Evolutionary conservation across 2,113 vertebrate genomes (phyloP).

Genomic region (Rhinoderma darwinii): DNA sequence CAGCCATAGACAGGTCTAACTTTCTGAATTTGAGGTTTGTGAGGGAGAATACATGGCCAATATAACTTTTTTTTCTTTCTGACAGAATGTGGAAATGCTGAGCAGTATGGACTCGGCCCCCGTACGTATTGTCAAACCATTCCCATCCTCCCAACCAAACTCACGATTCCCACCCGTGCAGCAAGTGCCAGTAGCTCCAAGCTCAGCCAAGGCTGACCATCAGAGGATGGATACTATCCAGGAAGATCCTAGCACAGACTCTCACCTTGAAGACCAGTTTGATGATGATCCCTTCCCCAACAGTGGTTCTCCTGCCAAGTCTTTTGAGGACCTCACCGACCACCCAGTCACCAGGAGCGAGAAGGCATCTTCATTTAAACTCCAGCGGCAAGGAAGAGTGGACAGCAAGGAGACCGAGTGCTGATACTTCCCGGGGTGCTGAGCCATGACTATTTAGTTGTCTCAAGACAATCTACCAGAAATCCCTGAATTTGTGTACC

Average conservation of each 20-base stretch:
- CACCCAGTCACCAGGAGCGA: conserved; percentile 76
- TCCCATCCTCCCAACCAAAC: conserved; percentile 69
- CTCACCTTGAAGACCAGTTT: conserved; percentile 83
- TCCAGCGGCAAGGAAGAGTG: conserved; percentile 87
- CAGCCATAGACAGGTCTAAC: neutral
- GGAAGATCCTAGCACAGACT: conserved; percentile 93
- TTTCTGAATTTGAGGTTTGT: neutral
- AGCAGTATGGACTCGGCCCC: conserved; percentile 87
- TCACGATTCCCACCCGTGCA: conserved; percentile 74
- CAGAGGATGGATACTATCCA: conserved; percentile 95
- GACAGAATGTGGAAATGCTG: conserved; percentile 88
- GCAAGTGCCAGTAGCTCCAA: conserved; percentile 46
- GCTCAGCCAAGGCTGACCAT: conserved; percentile 73
- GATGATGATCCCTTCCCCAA: conserved; percentile 86
- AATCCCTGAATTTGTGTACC: neutral
- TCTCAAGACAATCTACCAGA: neutral
- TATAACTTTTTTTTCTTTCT: conserved; percentile 51
- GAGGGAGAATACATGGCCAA: neutral
- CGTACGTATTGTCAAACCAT: conserved; percentile 83
- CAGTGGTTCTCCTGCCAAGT: conserved; percentile 83
- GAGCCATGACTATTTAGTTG: neutral
- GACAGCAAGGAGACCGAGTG: conserved; percentile 96
- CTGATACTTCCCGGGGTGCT: conserved; percentile 63
- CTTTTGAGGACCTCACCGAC: conserved; percentile 93
- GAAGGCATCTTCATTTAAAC: conserved; percentile 80